Base-by-base conservation (phyloP, 2,888 invertebrate genomes). In the Tipula lateralis region DNA sequence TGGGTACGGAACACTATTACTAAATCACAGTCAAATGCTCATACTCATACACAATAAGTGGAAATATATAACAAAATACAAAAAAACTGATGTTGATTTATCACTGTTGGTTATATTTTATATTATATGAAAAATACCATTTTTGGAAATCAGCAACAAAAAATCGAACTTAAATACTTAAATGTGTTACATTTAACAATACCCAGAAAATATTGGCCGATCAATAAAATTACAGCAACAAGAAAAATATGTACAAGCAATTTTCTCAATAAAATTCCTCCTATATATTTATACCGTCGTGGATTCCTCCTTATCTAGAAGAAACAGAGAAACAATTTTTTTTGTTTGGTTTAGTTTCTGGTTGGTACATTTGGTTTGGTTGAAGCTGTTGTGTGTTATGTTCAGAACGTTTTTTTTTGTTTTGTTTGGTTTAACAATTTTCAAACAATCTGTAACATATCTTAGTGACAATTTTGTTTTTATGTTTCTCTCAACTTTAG, bases 141-240 rank as follows among this genome's bases (percentile, higher is more conserved):
- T 66, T 66, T 66, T 66, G 66, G 66, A 66, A 66, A 66, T 66
- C 66, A 19, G 24, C 66, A 66, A 66, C 50, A 50, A 66, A n/a
- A 16, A 44, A 44, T 66, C 66, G 24, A 66, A 66, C 24, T 66
- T 66, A 66, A 66, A 66, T 66, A 66, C 66, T 66, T 66, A 66
- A 66, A 66, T 66, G 66, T 66, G 66, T 66, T 66, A 66, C 66
- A 66, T 66, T 66, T 66, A 66, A 66, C 66, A 66, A 66, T 66
- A 66, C 19, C 66, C 66, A 66, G 66, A 24, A 44, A 66, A 66
- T 66, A 66, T 66, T 66, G 66, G 66, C 66, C 24, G 66, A 66
- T 66, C 66, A 66, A 66, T 66, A 66, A 66, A 66, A 66, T 66
- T 9, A 66, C 66, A 66, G 66, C 24, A 66, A 66, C 66, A 24